These are phyloP conservation scores for Amia ocellicauda DNA, from an alignment of 2,113 vertebrate species.

Conservation along the genomic window DNA sequence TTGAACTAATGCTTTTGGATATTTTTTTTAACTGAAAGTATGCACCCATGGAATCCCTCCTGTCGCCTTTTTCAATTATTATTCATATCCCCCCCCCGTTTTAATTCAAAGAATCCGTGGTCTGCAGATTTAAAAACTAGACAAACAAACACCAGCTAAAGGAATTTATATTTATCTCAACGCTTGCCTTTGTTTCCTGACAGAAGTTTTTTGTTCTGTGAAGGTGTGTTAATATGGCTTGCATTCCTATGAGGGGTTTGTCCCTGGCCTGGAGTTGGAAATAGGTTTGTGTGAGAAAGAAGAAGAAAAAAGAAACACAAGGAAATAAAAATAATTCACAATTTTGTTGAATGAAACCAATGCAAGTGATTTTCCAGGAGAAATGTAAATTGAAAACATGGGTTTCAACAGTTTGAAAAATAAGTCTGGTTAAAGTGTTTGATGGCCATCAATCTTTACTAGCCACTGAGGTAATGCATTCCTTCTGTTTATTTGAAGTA, in stretches of 20 bases:
- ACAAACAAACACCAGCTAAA: background rate
- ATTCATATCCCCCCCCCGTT: background rate
- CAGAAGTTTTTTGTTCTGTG: background rate
- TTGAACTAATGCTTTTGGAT: background rate
- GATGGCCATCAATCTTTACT: slow-evolving; percentile 77
- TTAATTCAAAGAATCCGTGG: background rate
- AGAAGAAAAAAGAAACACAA: background rate
- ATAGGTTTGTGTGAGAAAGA: background rate
- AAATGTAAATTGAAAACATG: slow-evolving; percentile 75
- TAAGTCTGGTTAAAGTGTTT: slow-evolving; percentile 72
- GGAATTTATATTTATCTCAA: slow-evolving; percentile 3
- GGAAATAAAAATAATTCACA: background rate
- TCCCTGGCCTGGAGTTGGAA: background rate
- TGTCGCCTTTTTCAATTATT: background rate
- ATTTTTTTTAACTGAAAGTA: background rate
- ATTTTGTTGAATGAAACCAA: slow-evolving; percentile 54
- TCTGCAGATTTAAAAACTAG: background rate
- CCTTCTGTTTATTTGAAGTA: slow-evolving; percentile 80
- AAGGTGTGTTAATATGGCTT: background rate
- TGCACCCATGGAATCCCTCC: background rate
- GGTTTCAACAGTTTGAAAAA: slow-evolving; percentile 62
- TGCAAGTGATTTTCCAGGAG: slow-evolving; percentile 59
- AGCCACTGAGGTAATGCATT: slow-evolving; percentile 75
- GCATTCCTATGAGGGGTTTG: background rate
- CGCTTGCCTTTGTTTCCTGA: background rate